Conservation (phyloP, 2,797 vertebrate species). For the Prunella strophiata region DNA sequence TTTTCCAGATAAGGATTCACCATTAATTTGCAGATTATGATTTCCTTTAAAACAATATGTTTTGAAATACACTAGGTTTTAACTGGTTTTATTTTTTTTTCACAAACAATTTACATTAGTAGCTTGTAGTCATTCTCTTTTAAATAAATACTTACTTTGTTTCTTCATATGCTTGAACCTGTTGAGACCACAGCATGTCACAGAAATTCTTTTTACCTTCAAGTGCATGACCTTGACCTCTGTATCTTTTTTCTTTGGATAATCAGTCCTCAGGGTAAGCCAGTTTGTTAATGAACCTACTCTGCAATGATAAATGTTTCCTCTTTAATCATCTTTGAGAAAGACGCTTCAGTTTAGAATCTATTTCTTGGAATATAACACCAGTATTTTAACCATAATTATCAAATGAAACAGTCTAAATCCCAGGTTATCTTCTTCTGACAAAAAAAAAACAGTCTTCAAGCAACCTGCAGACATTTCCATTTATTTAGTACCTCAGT, state of each 20-base stretch:
- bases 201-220: neutral
- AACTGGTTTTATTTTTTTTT: neutral
- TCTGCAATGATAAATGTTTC: neutral
- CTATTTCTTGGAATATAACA: neutral
- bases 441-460: neutral
- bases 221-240: neutral
- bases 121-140: neutral
- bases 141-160: neutral
- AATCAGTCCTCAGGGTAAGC: neutral
- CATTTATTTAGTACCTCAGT: rapidly evolving
- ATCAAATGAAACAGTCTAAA: neutral
- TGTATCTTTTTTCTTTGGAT: neutral
- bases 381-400: neutral
- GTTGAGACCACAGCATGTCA: neutral
- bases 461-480: neutral
- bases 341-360: neutral
- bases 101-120: neutral
- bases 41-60: neutral
- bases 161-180: neutral
- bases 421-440: neutral
- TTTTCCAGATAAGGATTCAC: neutral
- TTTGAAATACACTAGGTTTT: neutral
- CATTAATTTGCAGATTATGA: neutral
- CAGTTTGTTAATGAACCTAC: neutral
- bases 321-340: neutral